A percentile compares a stretch with the other conserved stretches of the same genome.
Conservation (phyloP, 1,140 invertebrate species). For the Ctenoplectra terminalis region DNA sequence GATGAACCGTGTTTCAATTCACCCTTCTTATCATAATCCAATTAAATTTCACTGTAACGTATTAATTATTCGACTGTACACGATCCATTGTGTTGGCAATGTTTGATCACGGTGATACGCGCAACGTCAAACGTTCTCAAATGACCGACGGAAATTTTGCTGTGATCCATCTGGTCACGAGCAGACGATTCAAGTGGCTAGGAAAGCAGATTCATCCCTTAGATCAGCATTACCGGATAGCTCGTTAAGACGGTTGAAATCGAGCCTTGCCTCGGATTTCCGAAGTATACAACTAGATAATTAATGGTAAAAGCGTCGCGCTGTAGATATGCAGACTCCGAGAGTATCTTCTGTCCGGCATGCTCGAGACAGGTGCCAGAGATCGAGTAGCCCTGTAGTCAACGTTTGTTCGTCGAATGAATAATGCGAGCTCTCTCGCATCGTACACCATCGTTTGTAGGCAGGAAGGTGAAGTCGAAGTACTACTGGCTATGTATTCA, state of each 20-base stretch:
- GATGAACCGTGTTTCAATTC: not conserved
- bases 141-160: slow-evolving; percentile 29
- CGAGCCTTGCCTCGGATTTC: slow-evolving; percentile 43
- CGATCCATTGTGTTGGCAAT: not conserved
- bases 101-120: not conserved
- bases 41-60: slow-evolving; percentile 38
- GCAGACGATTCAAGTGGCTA: not conserved
- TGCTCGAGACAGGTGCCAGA: slow-evolving; percentile 51
- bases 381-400: slow-evolving; percentile 32
- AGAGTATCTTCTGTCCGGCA: slow-evolving; percentile 27
- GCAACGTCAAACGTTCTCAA: not conserved
- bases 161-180: not conserved
- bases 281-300: slow-evolving; percentile 46
- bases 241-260: slow-evolving; percentile 60
- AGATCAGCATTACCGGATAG: slow-evolving; percentile 16
- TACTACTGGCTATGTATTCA: slow-evolving; percentile 10
- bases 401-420: slow-evolving; percentile 46
- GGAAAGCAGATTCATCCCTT: slow-evolving; percentile 20
- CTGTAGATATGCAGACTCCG: slow-evolving; percentile 33
- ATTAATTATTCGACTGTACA: slow-evolving; percentile 32
- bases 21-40: slow-evolving; percentile 49
- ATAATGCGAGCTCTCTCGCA: slow-evolving; percentile 41
- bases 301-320: slow-evolving; percentile 53
- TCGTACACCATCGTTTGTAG: slow-evolving; percentile 10
- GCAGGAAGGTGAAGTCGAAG: slow-evolving; percentile 18